Base-by-base conservation (phyloP, 2,888 invertebrate species). In the Philereme vetulata region DNA sequence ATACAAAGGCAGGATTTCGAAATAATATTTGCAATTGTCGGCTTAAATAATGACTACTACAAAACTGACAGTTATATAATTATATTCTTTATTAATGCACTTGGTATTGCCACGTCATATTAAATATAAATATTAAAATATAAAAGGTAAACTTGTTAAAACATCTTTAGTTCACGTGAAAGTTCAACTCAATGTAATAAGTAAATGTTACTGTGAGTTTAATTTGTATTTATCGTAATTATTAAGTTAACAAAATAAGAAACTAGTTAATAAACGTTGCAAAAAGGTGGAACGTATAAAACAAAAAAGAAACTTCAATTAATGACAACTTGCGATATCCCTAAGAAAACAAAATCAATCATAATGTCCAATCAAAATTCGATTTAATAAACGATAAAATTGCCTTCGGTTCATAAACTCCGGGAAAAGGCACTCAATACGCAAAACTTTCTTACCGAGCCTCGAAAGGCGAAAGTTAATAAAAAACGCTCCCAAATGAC, bases 401-500 rank as follows among this genome's bases (percentile, higher is more conserved):
- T 76, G 80, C 82, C 80, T 78, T 80, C 77, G 77, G 75, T 76
- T 77, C 78, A 80, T 81, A 81, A 86, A 86, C 78, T 82, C 80
- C 77, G 79, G 78, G 77, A 83, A 84, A 81, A 85, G 76, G 76
- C 67, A 67, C 70, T 70, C 67, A 65, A 67, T 70, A 62, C 60
- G 67, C 62, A 54, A 63, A 70, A 70, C 66, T 70, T 70, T 67
- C 63, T 48, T 50, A 50, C 57, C 58, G 59, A 56, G 68, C 56
- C 61, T 65, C 63, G 66, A 51, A 58, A 49, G 45, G 45, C 42
- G 62, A 81, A 85, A 88, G 87, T 90, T 90, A 86, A 88, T 89
- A 90, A 90, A 90, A 89, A 89, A 87, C 78, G 88, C 72, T 85
- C 82, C 85, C 86, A 82, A 87, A 88, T 85, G 82, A 88, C 85